These are phyloP conservation scores for Diorhabda elongata DNA, from an alignment of 1,140 invertebrate genomes.

Conservation along the genomic window DNA sequence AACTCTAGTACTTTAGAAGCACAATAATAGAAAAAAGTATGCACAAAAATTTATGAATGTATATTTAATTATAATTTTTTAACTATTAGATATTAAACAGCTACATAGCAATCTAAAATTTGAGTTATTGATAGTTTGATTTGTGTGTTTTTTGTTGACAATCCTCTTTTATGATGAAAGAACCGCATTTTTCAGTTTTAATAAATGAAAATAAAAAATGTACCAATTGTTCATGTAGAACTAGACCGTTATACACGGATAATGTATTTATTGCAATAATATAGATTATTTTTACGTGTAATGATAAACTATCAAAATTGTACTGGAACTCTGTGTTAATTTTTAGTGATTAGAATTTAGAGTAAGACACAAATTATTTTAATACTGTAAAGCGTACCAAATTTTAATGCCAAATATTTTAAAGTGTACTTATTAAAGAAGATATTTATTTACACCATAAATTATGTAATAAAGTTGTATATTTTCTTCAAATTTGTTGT, in stretches of 20 bases:
- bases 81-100: too few species aligned
- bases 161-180: too few species aligned
- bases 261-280: neutral
- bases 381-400: conserved; percentile 2
- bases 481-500: neutral
- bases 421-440: conserved; percentile 7
- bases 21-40: too few species aligned
- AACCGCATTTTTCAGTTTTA: too few species aligned
- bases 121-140: too few species aligned
- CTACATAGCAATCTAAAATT: too few species aligned
- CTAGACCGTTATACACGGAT: neutral
- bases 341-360: neutral
- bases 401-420: conserved; percentile 12
- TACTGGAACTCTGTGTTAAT: conserved; percentile 6
- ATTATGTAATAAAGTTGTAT: conserved; percentile 7
- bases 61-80: too few species aligned
- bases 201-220: neutral
- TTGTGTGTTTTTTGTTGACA: too few species aligned
- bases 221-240: neutral
- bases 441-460: conserved; percentile 13
- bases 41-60: too few species aligned
- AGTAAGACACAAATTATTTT: neutral
- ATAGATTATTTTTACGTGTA: neutral
- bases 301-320: neutral
- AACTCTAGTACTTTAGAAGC: too few species aligned